Conservation (phyloP, 1,140 invertebrate genomes). For the Drosophila nebulosa region DNA sequence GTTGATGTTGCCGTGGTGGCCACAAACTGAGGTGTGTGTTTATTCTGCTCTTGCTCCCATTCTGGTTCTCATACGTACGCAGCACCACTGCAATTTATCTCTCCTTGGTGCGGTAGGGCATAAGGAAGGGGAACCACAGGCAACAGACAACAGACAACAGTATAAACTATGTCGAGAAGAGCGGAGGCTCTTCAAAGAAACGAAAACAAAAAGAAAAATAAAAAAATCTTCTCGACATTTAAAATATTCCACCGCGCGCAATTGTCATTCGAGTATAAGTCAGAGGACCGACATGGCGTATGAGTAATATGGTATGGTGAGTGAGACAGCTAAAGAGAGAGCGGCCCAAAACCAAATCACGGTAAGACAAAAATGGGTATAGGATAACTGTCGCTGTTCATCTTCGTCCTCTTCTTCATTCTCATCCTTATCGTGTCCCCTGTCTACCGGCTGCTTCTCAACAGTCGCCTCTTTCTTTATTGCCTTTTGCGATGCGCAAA, state of each 20-base stretch:
- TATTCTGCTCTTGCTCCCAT: slow-evolving; percentile 1
- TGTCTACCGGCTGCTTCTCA: not conserved
- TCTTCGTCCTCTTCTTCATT: not conserved
- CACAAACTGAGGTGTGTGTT: slow-evolving; percentile 3
- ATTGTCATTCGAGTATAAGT: slow-evolving; percentile 47
- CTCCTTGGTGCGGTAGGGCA: slow-evolving; percentile 2
- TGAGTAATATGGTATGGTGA: slow-evolving; percentile 53
- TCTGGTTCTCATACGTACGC: slow-evolving; percentile 8
- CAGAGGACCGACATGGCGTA: slow-evolving; percentile 39
- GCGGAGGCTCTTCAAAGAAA: slow-evolving; percentile 18
- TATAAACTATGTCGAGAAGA: slow-evolving; percentile 43
- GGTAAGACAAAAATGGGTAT: not conserved
- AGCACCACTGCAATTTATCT: slow-evolving; percentile 46
- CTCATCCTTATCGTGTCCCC: not conserved
- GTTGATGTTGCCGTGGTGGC: slow-evolving; percentile 29
- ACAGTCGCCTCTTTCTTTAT: slow-evolving; percentile 46
- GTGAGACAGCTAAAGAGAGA: not conserved
- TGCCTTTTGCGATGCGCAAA: slow-evolving; percentile 52
- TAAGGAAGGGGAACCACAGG: not conserved
- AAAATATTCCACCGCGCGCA: slow-evolving; percentile 45
- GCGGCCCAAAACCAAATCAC: slow-evolving; percentile 31
- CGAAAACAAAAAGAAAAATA: not conserved
- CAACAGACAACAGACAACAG: slow-evolving; percentile 25
- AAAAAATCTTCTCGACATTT: slow-evolving; percentile 24
- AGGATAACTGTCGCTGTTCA: not conserved